phyloP scores from a whole-genome alignment of 2,113 vertebrate genomes.

The Mormoops blainvillei region DNA sequence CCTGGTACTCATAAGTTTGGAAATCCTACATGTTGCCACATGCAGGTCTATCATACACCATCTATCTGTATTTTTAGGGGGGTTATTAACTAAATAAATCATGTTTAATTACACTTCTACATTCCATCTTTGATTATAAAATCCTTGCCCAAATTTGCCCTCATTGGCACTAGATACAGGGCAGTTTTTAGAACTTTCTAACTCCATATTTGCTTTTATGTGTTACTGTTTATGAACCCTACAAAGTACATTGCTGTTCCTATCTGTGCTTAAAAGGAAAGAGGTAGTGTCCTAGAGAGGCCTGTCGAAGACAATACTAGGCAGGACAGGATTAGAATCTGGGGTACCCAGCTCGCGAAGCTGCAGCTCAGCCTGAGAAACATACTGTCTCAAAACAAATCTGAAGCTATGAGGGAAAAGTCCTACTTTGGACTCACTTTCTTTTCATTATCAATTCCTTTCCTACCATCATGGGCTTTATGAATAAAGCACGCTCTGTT shows the following conservation, averaged over 20 bases:
- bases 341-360: neutral
- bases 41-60: neutral
- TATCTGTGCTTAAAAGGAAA: conserved; percentile 31
- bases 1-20: neutral
- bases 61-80: neutral
- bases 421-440: conserved; percentile 13
- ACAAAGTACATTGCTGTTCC: neutral
- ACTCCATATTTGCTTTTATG: conserved; percentile 20
- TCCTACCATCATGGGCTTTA: neutral
- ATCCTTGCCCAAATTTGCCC: neutral
- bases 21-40: neutral
- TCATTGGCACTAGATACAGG: neutral
- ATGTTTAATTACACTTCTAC: neutral
- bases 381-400: neutral
- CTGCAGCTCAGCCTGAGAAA: neutral
- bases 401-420: conserved; percentile 20
- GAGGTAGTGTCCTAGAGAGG: neutral
- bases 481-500: conserved; percentile 4
- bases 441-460: conserved; percentile 23
- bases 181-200: neutral
- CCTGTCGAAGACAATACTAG: neutral
- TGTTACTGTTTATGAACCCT: neutral
- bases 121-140: conserved; percentile 6
- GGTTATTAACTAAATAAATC: conserved; percentile 17
- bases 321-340: neutral